Evolutionary conservation across 2,888 invertebrate genomes (phyloP), one percentile per base, ranked within the genome.

Genomic region (Anticlea derivata): DNA sequence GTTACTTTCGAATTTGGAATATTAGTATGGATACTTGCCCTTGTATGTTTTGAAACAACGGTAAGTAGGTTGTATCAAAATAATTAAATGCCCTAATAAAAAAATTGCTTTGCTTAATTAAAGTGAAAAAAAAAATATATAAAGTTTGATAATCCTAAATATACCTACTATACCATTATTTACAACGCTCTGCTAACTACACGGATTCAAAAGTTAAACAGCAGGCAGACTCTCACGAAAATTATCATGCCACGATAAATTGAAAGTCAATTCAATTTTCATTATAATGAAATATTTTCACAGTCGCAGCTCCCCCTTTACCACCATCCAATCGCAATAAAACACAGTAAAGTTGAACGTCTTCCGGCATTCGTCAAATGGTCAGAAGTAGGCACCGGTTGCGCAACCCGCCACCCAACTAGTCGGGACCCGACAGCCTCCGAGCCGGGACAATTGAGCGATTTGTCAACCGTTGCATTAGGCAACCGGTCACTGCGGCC

Each of bases 391-490:
- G 73, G 72, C 68, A 74, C 73, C 66, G 65, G 78, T 86, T 83
- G 77, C 70, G 68, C 81, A 82, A 85, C 78, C 63, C 68, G 78
- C 83, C 81, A 83, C 82, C 82, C 82, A 81, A 80, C 83, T 73
- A 75, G 85, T 78, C 65, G 73, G 66, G 64, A 61, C 66, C 63
- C 70, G 66, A 73, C 77, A 70, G 77, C 70, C 77, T 70, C 78
- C 75, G 64, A 70, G 73, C 73, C 64, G 64, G 78, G 79, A 87
- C 88, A 89, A 88, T 89, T 88, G 86, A 88, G 84, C 87, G 83
- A 88, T 89, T 89, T 89, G 88, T 89, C 89, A 88, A 86, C 82
- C 68, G 72, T 76, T 76, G 81, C 80, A 78, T 83, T 80, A 78
- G 79, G 77, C 68, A 83, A 85, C 82, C 79, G 79, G 80, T 83